phyloP scores from a whole-genome alignment of 2,888 invertebrate species.

The Agrochola litura region DNA sequence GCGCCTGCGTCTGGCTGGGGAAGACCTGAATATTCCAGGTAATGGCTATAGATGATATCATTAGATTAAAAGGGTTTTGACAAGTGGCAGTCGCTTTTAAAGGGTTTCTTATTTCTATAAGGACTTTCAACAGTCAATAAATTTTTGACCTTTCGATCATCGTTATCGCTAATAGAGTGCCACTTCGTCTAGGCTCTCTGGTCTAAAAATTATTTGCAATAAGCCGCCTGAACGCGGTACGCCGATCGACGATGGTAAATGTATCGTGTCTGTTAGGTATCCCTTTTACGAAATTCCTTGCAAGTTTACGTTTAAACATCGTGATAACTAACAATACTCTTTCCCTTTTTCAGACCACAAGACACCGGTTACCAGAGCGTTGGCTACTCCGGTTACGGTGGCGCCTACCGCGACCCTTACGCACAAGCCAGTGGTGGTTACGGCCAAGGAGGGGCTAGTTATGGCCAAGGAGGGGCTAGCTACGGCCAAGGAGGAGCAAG shows the following conservation, averaged over 20 bases:
- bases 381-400: conserved; percentile 60
- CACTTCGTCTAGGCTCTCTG: no score
- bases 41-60: conserved; percentile 5
- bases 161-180: no score
- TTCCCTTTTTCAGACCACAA: conserved; percentile 75
- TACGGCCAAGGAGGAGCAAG: conserved; percentile 34
- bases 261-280: no score
- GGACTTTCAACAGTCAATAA: no score
- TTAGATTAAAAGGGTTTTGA: background rate
- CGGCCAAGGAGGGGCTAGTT: conserved; percentile 24
- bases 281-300: no score
- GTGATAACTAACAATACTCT: background rate
- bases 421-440: conserved; percentile 62
- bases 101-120: no score
- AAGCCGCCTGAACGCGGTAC: no score
- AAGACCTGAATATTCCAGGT: conserved; percentile 83
- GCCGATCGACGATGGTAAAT: no score
- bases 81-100: no score
- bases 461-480: conserved; percentile 26
- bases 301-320: no score
- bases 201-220: no score
- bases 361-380: conserved; percentile 79
- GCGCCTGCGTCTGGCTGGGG: conserved; percentile 78
- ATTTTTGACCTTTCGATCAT: no score
- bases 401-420: conserved; percentile 67